phyloP scores from a whole-genome alignment of 1,140 invertebrate genomes.

The Liolophura sinensis region DNA sequence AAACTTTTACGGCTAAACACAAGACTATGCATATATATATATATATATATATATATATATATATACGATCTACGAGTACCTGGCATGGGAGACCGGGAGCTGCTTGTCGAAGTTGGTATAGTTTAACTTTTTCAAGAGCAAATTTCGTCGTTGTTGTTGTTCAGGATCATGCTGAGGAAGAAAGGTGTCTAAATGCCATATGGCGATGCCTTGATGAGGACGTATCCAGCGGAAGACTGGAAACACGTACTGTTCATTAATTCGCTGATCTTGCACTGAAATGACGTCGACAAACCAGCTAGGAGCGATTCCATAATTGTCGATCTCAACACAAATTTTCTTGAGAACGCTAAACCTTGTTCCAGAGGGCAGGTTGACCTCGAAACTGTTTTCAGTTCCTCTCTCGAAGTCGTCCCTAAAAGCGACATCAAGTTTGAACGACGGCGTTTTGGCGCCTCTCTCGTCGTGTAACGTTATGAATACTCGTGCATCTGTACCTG shows the following conservation, averaged over 20 bases:
- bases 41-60: too few species aligned
- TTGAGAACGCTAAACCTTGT: too few species aligned
- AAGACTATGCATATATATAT: too few species aligned
- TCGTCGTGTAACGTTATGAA: slow-evolving; percentile 41
- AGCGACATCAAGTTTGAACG: slow-evolving; percentile 43
- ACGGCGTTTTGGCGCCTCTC: slow-evolving; percentile 27
- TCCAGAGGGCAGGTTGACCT: too few species aligned
- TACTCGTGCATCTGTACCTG: slow-evolving; percentile 36
- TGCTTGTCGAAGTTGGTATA: slow-evolving; percentile 23
- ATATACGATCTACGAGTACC: too few species aligned
- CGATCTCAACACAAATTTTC: too few species aligned
- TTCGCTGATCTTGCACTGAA: too few species aligned
- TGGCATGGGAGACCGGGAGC: too few species aligned
- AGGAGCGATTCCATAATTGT: too few species aligned
- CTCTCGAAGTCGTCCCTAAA: slow-evolving; percentile 56
- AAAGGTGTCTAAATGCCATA: slow-evolving; percentile 51
- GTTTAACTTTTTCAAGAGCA: slow-evolving; percentile 43
- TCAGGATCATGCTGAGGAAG: slow-evolving; percentile 53
- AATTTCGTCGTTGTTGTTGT: slow-evolving; percentile 34
- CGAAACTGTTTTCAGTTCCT: slow-evolving; percentile 46
- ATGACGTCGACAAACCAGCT: too few species aligned
- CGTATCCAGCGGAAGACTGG: slow-evolving; percentile 31
- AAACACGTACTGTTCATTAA: slow-evolving; percentile 8
- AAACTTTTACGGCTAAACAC: too few species aligned
- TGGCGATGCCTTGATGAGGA: slow-evolving; percentile 40